Base-by-base conservation (phyloP, 2,113 vertebrate species). In the Pseudopipra pipra region DNA sequence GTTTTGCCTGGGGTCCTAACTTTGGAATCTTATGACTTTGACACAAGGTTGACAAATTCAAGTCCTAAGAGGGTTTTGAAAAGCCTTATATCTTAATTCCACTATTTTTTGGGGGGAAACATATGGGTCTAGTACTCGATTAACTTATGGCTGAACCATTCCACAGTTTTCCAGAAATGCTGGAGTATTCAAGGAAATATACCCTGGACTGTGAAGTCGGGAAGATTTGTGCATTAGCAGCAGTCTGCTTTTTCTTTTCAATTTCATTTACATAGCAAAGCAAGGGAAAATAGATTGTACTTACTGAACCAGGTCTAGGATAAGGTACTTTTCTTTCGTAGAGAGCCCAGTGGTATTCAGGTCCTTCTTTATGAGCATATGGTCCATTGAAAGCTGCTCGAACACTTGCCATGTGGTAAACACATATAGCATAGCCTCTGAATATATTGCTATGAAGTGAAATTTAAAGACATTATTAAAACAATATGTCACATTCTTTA, bases 301-400 rank as follows among this genome's bases (percentile, higher is more conserved):
- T 99, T 97, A 99, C 99, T 90, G 99, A 99, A 95, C 99, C 99
- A 90, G 99, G 99, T 51, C 99, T 98, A n/a, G 99, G 99, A 71
- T 99, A 99, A 46, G 99, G 99, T 27, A 99, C 98, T 97, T 97
- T 99, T 66, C 99, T 99, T 96, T 99, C 99, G 12, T 99, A 99
- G 14, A 98, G 95, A 78, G 98, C 98, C 99, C 99, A 99, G 87
- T 99, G 99, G 91, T 99, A 99, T 85, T 99, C 99, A 24, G 98
- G 98, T 82, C 98, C 98, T 96, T 99, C 99, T 56, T 99, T 98
- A 94, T 99, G 98, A 30, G 99, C 99, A 52, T 99, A 99, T 0
- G 99, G 99, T 80, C 99, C 99, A 31, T 99, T 99, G 92, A 99
- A 99, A 46, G 98, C 99, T 33, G 98, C 99, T 89, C 99, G 98